These are phyloP conservation scores for Brachionus koreanus DNA, from an alignment of 1,140 invertebrate genomes.

Conservation along the genomic window DNA sequence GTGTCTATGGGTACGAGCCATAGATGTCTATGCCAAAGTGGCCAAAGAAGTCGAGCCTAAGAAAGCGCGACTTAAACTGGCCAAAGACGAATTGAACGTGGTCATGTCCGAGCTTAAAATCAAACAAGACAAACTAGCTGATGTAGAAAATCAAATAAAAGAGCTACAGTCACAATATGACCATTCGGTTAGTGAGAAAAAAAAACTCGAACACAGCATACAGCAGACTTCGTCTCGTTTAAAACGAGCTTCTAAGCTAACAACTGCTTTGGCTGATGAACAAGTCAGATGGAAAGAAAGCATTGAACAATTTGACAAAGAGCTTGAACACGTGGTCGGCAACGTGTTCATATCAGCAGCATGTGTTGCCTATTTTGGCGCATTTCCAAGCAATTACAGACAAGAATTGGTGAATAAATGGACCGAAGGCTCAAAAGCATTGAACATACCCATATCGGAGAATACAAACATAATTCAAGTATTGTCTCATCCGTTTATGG, in stretches of 20 bases:
- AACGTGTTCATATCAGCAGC: conserved; percentile 59
- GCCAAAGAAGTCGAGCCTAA: conserved; percentile 65
- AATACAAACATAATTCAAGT: conserved; percentile 53
- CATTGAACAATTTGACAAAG: conserved; percentile 61
- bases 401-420: conserved; percentile 48
- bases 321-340: conserved; percentile 57
- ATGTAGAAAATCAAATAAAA: conserved; percentile 58
- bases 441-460: conserved; percentile 56
- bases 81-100: conserved; percentile 55
- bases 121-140: conserved; percentile 57
- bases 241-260: conserved; percentile 73
- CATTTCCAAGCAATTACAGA: conserved; percentile 56
- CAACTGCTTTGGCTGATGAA: conserved; percentile 76
- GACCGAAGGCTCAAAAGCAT: conserved; percentile 50
- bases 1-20: conserved; percentile 59
- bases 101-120: conserved; percentile 55
- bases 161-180: conserved; percentile 59
- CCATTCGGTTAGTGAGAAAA: conserved; percentile 62
- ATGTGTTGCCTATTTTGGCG: conserved; percentile 59
- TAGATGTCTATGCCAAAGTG: conserved; percentile 55
- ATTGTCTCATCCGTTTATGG: conserved; percentile 77
- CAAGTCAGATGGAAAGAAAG: conserved; percentile 73
- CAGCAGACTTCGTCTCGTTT: conserved; percentile 71
- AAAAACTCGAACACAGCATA: conserved; percentile 65
- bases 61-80: conserved; percentile 67